These are phyloP conservation scores for Gallinago nigripennis DNA, from an alignment of 2,797 vertebrate species.

Conservation along the genomic window DNA sequence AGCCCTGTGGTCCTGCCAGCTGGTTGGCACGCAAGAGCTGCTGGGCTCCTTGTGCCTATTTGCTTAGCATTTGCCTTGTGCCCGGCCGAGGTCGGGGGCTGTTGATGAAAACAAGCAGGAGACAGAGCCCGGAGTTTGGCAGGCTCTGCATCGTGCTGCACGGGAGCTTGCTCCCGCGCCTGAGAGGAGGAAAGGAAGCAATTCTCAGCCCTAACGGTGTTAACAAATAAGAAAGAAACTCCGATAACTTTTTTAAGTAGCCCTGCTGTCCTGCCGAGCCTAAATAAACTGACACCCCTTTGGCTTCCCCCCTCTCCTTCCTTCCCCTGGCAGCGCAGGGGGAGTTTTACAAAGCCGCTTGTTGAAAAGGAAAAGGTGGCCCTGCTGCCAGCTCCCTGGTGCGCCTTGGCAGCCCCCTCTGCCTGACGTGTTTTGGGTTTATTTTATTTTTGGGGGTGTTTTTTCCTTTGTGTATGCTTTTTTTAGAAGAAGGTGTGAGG, in stretches of 20 bases:
- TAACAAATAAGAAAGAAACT: background rate
- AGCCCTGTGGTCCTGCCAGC: background rate
- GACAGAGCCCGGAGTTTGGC: background rate
- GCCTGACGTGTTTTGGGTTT: background rate
- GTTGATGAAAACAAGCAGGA: background rate
- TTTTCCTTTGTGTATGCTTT: background rate
- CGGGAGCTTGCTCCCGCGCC: background rate
- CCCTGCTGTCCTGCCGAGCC: background rate
- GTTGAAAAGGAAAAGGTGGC: background rate
- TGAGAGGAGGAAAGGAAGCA: constrained; percentile 30
- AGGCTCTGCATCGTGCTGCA: background rate
- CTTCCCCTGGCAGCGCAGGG: background rate
- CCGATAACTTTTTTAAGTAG: background rate
- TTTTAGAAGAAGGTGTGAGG: background rate
- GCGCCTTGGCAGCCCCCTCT: background rate
- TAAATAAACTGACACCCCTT: constrained; percentile 53
- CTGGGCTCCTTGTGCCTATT: background rate
- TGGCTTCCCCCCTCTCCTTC: background rate
- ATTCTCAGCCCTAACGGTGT: background rate
- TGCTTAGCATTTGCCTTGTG: background rate
- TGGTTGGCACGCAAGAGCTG: background rate
- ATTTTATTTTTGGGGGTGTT: background rate
- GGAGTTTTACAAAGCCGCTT: background rate
- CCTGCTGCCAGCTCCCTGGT: background rate
- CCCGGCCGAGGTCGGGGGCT: background rate